Percentiles rank a stretch among this genome's conserved stretches.
phyloP scores from a whole-genome alignment of 1,140 invertebrate genomes.

The Calephelis nemesis region DNA sequence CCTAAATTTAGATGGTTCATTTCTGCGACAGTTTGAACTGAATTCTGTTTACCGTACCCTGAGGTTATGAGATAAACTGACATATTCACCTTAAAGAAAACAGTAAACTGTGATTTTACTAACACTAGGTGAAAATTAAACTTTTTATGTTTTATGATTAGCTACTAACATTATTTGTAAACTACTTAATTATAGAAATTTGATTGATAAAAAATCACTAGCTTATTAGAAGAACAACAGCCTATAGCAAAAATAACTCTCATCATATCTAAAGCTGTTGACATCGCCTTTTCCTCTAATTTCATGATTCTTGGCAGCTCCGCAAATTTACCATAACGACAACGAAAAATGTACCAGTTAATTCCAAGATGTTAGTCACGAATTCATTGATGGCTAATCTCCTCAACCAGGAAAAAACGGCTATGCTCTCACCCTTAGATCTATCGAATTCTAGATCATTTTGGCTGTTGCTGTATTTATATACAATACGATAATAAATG shows the following conservation, averaged over 20 bases:
- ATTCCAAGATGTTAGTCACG: slow-evolving; percentile 79
- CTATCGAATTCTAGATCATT: slow-evolving; percentile 2
- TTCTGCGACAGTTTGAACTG: no score
- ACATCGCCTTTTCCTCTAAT: slow-evolving; percentile 82
- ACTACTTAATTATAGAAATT: no score
- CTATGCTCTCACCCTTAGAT: slow-evolving; percentile 43
- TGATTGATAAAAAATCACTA: no score
- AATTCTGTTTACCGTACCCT: no score
- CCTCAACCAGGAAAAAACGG: slow-evolving; percentile 42
- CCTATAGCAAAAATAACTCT: slow-evolving; percentile 79
- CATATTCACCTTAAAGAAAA: no score
- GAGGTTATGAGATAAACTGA: no score
- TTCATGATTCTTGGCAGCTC: slow-evolving; percentile 82
- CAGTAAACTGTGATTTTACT: no score
- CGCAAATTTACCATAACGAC: slow-evolving; percentile 73
- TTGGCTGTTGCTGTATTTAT: not conserved
- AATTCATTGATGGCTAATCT: slow-evolving; percentile 52
- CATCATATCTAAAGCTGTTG: slow-evolving; percentile 77
- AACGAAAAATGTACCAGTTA: slow-evolving; percentile 82
- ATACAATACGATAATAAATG: not conserved
- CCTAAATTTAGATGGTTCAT: no score
- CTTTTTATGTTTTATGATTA: no score
- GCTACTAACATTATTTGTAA: no score
- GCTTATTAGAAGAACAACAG: slow-evolving; percentile 63
- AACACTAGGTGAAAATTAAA: no score